These are phyloP conservation scores for Megalopta genalis DNA, from an alignment of 1,140 invertebrate species.

Conservation along the genomic window DNA sequence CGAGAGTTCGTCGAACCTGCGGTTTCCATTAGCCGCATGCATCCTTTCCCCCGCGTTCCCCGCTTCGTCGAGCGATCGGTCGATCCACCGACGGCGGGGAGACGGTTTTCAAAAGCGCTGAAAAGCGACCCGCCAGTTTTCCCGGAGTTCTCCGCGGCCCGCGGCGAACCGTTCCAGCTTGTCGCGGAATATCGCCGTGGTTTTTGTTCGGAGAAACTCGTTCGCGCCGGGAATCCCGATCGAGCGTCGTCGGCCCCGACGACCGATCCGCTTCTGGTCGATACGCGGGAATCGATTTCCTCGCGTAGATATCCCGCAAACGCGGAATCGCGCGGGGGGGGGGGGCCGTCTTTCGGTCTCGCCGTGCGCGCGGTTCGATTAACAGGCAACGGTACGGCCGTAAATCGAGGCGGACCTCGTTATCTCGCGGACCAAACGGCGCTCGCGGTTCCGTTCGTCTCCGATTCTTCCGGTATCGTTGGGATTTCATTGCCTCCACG, in stretches of 20 bases:
- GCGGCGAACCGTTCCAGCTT: too few species aligned
- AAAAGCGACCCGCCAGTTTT: constrained; percentile 19
- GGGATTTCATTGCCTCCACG: neutral
- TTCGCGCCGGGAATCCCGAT: neutral
- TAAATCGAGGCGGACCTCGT: too few species aligned
- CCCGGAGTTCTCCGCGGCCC: neutral
- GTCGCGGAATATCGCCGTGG: too few species aligned
- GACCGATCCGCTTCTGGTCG: too few species aligned
- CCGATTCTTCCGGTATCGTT: constrained; percentile 1
- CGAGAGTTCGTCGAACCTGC: constrained; percentile 40
- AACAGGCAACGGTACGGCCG: too few species aligned
- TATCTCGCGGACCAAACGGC: constrained; percentile 13
- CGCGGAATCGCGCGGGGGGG: too few species aligned
- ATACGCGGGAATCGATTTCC: too few species aligned
- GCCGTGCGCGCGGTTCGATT: too few species aligned
- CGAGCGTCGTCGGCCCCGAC: neutral
- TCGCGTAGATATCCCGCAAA: too few species aligned
- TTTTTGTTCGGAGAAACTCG: neutral
- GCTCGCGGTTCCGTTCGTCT: constrained; percentile 22
- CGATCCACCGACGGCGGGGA: constrained; percentile 7
- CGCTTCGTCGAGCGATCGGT: constrained; percentile 16
- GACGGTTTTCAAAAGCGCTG: neutral
- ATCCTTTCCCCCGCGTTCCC: neutral
- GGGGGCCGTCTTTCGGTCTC: too few species aligned
- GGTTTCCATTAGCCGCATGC: constrained; percentile 39